phyloP scores from a whole-genome alignment of 53 echinoderm and acorn worm genomes.

The Hippasteria phrygiana region DNA sequence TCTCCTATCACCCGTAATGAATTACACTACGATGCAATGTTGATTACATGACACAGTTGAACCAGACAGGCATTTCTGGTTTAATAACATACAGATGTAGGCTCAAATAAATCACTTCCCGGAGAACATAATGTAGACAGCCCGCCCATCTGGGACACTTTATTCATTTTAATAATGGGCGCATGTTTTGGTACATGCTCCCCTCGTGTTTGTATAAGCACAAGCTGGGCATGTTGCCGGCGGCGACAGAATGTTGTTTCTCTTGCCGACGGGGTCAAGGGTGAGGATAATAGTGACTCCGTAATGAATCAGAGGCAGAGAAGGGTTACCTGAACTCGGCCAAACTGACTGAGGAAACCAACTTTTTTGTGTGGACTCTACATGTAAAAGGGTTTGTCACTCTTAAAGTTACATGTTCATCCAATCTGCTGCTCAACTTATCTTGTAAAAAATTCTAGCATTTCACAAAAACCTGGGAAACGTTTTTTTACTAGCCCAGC shows the following conservation, averaged over 20 bases:
- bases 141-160: not conserved
- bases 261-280: slow-evolving; percentile 29
- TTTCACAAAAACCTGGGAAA: no score
- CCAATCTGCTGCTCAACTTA: no score
- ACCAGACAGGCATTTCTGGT: not conserved
- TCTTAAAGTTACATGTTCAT: no score
- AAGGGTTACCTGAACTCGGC: not conserved
- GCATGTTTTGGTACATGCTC: slow-evolving; percentile 41
- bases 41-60: not conserved
- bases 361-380: not conserved
- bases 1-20: not conserved
- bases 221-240: slow-evolving; percentile 45
- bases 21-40: not conserved
- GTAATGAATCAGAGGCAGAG: not conserved
- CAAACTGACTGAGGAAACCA: not conserved
- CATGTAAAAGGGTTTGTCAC: no score
- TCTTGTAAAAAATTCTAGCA: no score
- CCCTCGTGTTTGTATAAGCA: slow-evolving; percentile 49
- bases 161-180: slow-evolving; percentile 34
- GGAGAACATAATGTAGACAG: not conserved
- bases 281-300: not conserved
- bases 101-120: not conserved
- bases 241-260: slow-evolving; percentile 61
- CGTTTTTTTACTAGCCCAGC: no score
- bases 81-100: slow-evolving; percentile 11